These are phyloP conservation scores for Fistularia commersonii DNA, from an alignment of 2,797 vertebrate genomes.

Conservation along the genomic window DNA sequence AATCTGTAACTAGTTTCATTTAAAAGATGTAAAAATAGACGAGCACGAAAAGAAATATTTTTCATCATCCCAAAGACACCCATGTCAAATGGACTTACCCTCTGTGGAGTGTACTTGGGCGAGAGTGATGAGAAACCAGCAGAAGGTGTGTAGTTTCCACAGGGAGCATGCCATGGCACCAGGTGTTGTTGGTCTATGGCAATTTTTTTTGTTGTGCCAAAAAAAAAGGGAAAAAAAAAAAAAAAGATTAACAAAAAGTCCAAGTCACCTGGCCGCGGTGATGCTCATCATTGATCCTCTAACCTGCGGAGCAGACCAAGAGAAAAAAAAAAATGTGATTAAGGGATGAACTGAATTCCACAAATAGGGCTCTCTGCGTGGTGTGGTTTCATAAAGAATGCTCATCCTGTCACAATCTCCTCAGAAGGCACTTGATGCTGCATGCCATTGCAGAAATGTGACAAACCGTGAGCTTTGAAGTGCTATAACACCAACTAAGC, in stretches of 20 bases:
- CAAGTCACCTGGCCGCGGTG: constrained; percentile 81
- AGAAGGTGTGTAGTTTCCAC: constrained; percentile 92
- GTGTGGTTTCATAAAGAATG: constrained; percentile 33
- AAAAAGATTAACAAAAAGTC: too few species aligned
- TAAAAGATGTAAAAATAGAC: constrained; percentile 2
- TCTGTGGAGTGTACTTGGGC: constrained; percentile 89
- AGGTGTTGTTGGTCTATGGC: constrained; percentile 80
- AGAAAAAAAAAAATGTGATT: constrained; percentile 42
- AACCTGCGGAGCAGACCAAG: constrained; percentile 79
- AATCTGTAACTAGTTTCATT: constrained; percentile 23
- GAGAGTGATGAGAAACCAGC: constrained; percentile 90
- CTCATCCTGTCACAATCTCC: constrained; percentile 29
- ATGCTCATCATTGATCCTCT: constrained; percentile 87
- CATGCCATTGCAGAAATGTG: constrained; percentile 38
- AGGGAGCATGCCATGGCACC: constrained; percentile 92
- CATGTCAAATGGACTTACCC: constrained; percentile 85
- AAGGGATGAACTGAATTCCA: constrained; percentile 32
- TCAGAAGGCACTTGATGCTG: constrained; percentile 27
- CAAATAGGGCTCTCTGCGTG: constrained; percentile 7
- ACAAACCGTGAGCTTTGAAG: constrained; percentile 53
- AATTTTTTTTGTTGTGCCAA: constrained; percentile 80
- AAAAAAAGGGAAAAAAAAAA: constrained; percentile 82
- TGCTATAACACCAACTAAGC: constrained; percentile 45
- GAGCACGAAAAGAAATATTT: constrained; percentile 17
- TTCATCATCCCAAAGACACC: constrained; percentile 13